Conservation (phyloP, 2,797 vertebrate species). For the Salarias fasciatus region DNA sequence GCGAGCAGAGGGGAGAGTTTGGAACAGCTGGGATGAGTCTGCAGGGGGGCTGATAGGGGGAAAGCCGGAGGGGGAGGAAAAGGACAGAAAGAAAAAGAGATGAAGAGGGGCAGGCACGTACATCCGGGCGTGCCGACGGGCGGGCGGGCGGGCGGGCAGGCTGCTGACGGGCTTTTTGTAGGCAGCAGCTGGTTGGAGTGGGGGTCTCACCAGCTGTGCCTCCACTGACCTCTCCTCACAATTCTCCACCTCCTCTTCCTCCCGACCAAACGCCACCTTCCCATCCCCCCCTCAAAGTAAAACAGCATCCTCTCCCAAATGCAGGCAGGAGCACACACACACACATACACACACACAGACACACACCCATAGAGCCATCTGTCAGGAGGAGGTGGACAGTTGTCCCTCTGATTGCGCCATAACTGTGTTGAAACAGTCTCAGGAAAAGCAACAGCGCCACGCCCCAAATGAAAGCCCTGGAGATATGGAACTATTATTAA, state of each 20-base stretch:
- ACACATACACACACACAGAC: slow-evolving; percentile 14
- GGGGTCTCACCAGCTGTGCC: slow-evolving; percentile 85
- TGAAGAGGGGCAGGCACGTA: slow-evolving; percentile 33
- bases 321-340: slow-evolving; percentile 36
- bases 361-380: slow-evolving; percentile 61
- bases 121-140: slow-evolving; percentile 29
- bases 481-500: slow-evolving; percentile 50
- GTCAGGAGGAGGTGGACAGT: slow-evolving; percentile 66
- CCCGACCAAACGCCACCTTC: slow-evolving; percentile 30
- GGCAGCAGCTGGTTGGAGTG: slow-evolving; percentile 83
- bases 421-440: slow-evolving; percentile 38
- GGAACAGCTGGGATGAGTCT: slow-evolving; percentile 84
- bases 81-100: slow-evolving; percentile 25
- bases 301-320: slow-evolving; percentile 37
- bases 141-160: slow-evolving; percentile 32
- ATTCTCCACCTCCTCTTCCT: slow-evolving; percentile 57
- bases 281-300: slow-evolving; percentile 44
- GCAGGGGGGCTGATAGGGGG: slow-evolving; percentile 43
- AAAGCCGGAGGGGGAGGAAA: background rate
- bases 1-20: slow-evolving; percentile 62
- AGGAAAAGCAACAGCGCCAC: slow-evolving; percentile 40
- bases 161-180: slow-evolving; percentile 78
- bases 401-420: slow-evolving; percentile 57
- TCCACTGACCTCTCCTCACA: slow-evolving; percentile 73
- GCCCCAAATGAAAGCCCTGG: slow-evolving; percentile 45